phyloP scores from a whole-genome alignment of 1,140 invertebrate genomes.

The Gryon sp. region DNA sequence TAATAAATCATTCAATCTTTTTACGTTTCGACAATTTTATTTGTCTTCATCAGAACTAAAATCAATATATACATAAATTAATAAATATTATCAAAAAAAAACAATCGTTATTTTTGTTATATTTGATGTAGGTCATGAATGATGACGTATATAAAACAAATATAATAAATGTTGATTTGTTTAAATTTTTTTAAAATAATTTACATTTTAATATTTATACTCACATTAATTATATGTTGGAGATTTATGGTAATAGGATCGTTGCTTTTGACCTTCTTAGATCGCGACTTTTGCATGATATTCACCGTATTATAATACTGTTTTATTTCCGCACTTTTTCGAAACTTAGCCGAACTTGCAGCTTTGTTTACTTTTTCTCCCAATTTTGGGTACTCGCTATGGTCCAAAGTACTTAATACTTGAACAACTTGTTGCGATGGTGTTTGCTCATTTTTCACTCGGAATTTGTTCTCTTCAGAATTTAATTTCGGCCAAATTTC shows the following conservation, averaged over 20 bases:
- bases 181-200: neutral
- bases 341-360: neutral
- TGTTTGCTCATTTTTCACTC: neutral
- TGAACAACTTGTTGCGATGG: neutral
- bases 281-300: constrained; percentile 12
- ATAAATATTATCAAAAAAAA: too few species aligned
- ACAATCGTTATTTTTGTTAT: too few species aligned
- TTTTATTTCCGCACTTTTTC: constrained; percentile 18
- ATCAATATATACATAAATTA: too few species aligned
- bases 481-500: constrained; percentile 31
- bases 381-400: constrained; percentile 32
- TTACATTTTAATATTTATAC: neutral
- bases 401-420: constrained; percentile 7
- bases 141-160: too few species aligned
- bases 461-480: neutral
- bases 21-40: too few species aligned
- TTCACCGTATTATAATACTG: constrained; percentile 24
- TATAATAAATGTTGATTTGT: too few species aligned
- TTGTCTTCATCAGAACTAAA: too few species aligned
- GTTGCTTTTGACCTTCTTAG: constrained; percentile 16
- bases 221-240: constrained; percentile 27
- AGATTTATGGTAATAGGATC: constrained; percentile 33
- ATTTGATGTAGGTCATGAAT: too few species aligned
- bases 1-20: too few species aligned
- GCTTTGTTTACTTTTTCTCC: constrained; percentile 23